These are phyloP conservation scores for Morphnarchus princeps DNA, from an alignment of 2,113 vertebrate genomes.

Conservation along the genomic window DNA sequence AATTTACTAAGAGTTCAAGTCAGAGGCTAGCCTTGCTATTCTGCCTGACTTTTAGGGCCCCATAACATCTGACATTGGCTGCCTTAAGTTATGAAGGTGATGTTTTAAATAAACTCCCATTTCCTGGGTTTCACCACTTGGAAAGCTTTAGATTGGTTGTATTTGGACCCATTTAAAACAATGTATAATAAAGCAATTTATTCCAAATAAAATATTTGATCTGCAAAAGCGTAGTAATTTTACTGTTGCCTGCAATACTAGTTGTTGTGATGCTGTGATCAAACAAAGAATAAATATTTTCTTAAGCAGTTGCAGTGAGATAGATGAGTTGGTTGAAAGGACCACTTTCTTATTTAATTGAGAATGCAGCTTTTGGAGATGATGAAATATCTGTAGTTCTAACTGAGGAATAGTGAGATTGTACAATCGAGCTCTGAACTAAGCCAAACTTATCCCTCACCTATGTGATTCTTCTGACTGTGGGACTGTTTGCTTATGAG, in stretches of 20 bases:
- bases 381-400: background rate
- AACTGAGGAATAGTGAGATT: background rate
- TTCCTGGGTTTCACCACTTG: background rate
- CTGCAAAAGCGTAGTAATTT: background rate
- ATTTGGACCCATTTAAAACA: background rate
- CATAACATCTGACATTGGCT: background rate
- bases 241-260: background rate
- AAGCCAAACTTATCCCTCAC: background rate
- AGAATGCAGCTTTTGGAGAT: background rate
- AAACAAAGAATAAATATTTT: background rate
- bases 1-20: background rate
- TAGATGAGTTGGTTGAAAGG: background rate
- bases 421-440: background rate
- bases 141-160: background rate
- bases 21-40: background rate
- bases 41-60: background rate
- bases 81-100: background rate
- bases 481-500: background rate
- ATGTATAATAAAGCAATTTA: background rate
- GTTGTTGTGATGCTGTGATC: background rate
- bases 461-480: background rate
- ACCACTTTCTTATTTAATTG: background rate
- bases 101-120: background rate
- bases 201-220: background rate
- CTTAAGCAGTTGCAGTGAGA: background rate